phyloP scores from a whole-genome alignment of 2,113 vertebrate genomes.

The Xiphorhynchus elegans region DNA sequence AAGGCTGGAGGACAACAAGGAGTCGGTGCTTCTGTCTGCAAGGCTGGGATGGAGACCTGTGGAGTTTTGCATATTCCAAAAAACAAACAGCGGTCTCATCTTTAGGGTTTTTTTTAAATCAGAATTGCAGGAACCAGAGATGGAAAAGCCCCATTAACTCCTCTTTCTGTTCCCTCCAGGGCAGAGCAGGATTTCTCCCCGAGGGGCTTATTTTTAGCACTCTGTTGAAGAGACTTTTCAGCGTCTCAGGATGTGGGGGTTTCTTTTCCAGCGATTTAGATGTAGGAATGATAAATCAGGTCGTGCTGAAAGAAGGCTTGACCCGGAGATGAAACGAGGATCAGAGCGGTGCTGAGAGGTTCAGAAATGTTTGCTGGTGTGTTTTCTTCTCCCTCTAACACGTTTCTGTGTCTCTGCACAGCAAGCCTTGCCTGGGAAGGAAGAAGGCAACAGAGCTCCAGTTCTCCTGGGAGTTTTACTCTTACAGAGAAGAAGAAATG shows the following conservation, averaged over 20 bases:
- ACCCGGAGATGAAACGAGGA: not conserved
- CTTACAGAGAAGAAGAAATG: not conserved
- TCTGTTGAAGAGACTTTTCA: not conserved
- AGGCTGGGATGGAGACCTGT: not conserved
- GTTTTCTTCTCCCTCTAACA: not conserved
- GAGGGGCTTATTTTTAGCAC: not conserved
- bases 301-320: not conserved
- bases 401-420: not conserved
- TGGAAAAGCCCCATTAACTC: slow-evolving; percentile 7
- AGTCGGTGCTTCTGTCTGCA: not conserved
- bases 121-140: not conserved
- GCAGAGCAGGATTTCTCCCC: not conserved
- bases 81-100: not conserved
- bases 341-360: not conserved
- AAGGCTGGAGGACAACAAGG: not conserved
- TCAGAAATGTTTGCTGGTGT: not conserved
- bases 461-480: not conserved
- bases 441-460: not conserved
- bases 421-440: not conserved
- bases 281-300: not conserved
- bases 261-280: not conserved
- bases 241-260: not conserved
- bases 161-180: not conserved
- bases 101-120: not conserved
- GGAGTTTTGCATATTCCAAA: not conserved